Percentiles rank a stretch among this genome's conserved stretches.
These are phyloP conservation scores for Agrypnus murinus DNA, from an alignment of 2,888 invertebrate species.

Conservation along the genomic window DNA sequence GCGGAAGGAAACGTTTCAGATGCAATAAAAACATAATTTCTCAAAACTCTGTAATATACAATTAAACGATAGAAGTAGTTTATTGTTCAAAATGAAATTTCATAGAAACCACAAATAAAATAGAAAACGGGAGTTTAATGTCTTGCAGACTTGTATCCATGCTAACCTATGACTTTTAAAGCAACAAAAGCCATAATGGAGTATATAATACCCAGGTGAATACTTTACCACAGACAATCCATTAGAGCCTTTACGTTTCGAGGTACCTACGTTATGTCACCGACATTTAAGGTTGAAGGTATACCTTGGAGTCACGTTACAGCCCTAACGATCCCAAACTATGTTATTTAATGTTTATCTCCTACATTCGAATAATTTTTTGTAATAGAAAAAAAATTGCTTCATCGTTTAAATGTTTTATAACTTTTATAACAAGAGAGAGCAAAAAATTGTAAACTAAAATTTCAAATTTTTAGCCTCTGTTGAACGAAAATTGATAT, in stretches of 20 bases:
- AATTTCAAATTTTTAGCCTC: no score
- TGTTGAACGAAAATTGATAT: no score
- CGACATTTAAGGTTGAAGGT: neutral
- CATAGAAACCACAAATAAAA: conserved; percentile 17
- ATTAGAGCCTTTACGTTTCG: conserved; percentile 7
- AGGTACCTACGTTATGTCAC: conserved; percentile 6
- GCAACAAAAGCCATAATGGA: conserved; percentile 16
- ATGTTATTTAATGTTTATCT: no score
- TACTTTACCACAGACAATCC: conserved; percentile 18
- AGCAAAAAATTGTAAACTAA: no score
- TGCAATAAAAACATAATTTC: conserved; percentile 23
- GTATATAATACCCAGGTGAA: conserved; percentile 25
- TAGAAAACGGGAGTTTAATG: conserved; percentile 25
- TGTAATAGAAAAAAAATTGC: no score
- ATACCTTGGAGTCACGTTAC: conserved; percentile 21
- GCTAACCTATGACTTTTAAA: neutral
- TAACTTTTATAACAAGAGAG: no score
- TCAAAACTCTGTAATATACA: conserved; percentile 3
- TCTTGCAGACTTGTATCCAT: conserved; percentile 15
- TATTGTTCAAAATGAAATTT: conserved; percentile 19
- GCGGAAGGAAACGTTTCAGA: neutral
- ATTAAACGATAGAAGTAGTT: conserved; percentile 7
- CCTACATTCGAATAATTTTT: no score
- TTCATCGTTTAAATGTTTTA: no score
- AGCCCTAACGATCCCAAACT: conserved; percentile 4